A percentile compares a stretch with the other conserved stretches of the same genome.
Conservation (phyloP, 2,797 vertebrate species). For the Menidia menidia region DNA sequence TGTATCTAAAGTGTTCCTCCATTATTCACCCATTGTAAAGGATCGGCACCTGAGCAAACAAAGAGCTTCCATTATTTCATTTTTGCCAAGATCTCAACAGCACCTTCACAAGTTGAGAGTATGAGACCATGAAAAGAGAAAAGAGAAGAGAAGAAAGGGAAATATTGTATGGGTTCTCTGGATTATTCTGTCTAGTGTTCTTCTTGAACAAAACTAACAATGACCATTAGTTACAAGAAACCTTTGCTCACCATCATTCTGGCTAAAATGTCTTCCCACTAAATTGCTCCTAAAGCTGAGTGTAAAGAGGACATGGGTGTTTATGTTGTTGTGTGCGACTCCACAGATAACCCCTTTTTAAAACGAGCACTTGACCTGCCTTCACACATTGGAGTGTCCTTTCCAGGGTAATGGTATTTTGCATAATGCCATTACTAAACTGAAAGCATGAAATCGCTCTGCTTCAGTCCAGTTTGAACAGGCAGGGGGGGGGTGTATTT, state of each 20-base stretch:
- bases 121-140: slow-evolving; percentile 33
- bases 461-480: slow-evolving; percentile 68
- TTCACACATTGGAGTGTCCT: slow-evolving; percentile 75
- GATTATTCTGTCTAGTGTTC: slow-evolving; percentile 57
- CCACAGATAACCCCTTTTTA: slow-evolving; percentile 63
- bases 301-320: slow-evolving; percentile 45
- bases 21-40: slow-evolving; percentile 77
- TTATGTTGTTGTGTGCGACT: slow-evolving; percentile 58
- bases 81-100: slow-evolving; percentile 63
- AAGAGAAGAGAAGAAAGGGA: slow-evolving; percentile 54
- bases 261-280: slow-evolving; percentile 44
- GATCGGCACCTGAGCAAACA: slow-evolving; percentile 83
- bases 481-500: slow-evolving; percentile 18
- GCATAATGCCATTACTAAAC: slow-evolving; percentile 83
- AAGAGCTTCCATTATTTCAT: slow-evolving; percentile 78
- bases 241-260: slow-evolving; percentile 54
- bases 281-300: slow-evolving; percentile 55
- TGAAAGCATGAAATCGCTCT: slow-evolving; percentile 81
- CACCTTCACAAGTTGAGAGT: slow-evolving; percentile 55
- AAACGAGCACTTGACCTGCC: slow-evolving; percentile 77
- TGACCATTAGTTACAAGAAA: slow-evolving; percentile 65
- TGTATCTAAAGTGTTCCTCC: slow-evolving; percentile 80
- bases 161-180: slow-evolving; percentile 58
- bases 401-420: slow-evolving; percentile 80
- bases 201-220: slow-evolving; percentile 68